These are phyloP conservation scores for Pristionchus maxplancki DNA, from an alignment of 2,888 invertebrate genomes.

Conservation along the genomic window DNA sequence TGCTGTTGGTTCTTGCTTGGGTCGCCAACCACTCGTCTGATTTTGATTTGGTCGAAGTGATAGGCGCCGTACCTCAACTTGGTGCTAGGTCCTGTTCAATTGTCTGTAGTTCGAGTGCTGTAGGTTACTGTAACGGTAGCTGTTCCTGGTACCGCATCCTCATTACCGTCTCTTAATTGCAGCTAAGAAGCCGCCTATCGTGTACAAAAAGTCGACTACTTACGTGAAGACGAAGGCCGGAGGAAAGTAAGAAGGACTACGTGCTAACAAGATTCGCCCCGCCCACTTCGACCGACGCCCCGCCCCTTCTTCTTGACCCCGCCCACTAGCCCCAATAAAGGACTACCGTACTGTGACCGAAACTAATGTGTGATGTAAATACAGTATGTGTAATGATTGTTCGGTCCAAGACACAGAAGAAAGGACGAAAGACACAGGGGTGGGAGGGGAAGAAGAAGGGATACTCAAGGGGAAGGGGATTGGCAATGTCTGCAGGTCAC, in stretches of 20 bases:
- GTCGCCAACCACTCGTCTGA: neutral
- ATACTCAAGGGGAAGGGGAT: neutral
- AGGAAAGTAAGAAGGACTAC: neutral
- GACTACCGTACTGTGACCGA: slow-evolving; percentile 49
- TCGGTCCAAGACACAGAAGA: neutral
- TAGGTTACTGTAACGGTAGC: neutral
- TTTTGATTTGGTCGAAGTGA: neutral
- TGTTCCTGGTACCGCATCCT: neutral
- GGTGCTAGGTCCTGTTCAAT: neutral
- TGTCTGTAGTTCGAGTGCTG: neutral
- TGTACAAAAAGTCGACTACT: slow-evolving; percentile 40
- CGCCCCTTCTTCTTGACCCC: slow-evolving; percentile 7
- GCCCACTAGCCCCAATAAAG: slow-evolving; percentile 21
- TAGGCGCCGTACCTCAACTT: neutral
- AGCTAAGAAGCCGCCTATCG: slow-evolving; percentile 43
- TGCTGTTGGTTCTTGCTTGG: neutral
- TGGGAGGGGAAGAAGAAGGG: no score
- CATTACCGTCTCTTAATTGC: neutral
- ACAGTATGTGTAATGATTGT: slow-evolving; percentile 25
- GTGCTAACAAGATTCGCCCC: neutral
- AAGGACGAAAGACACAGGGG: neutral
- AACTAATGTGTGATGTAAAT: slow-evolving; percentile 45
- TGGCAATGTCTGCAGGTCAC: neutral
- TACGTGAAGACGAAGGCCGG: slow-evolving; percentile 49
- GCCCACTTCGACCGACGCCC: slow-evolving; percentile 2